Evolutionary conservation across 2,797 vertebrate species (phyloP), one percentile per base, ranked within the genome.

Genomic region (Xyrichtys novacula): DNA sequence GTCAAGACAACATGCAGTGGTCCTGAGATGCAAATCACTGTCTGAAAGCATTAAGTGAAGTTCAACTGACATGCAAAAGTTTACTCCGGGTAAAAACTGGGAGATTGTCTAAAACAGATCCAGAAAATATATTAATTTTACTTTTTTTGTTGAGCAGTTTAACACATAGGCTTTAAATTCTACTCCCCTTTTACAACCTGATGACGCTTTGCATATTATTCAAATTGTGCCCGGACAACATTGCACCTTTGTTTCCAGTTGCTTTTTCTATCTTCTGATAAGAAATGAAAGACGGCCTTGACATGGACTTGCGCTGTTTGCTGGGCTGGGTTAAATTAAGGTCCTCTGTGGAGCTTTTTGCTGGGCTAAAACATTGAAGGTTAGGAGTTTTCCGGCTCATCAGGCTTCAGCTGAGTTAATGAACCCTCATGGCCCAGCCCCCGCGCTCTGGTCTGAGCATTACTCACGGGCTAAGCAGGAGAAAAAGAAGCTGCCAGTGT

Each of bases 311-410:
- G 10, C 42, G 46, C 32, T 44, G 7, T 61, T 74, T 67, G n/a
- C 31, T 22, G 49, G 17, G 64, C 59, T 55, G 76, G 53, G 53
- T 49, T 39, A 85, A 78, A 67, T 71, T 28, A 17, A 36, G 54
- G 72, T 55, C 62, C 39, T 78, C 58, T 54, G 42, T 58, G 43
- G 66, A 80, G 84, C 67, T 70, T 81, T 46, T 68, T 61, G 64
- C 54, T 76, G 66, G 47, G 46, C 50, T 72, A 50, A 76, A 81
- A 76, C 70, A 69, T 60, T 80, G 68, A 80, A 70, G 77, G 76
- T 80, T 80, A 73, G 74, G 70, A 68, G 79, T 85, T 90, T 92
- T 91, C 83, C 85, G 85, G 85, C 78, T 91, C 86, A 89, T 80
- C 85, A 80, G 73, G 81, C 80, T 83, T 89, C 77, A 64, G 65